These are phyloP conservation scores for Dryoscopus gambensis DNA, from an alignment of 2,113 vertebrate genomes.

Conservation along the genomic window DNA sequence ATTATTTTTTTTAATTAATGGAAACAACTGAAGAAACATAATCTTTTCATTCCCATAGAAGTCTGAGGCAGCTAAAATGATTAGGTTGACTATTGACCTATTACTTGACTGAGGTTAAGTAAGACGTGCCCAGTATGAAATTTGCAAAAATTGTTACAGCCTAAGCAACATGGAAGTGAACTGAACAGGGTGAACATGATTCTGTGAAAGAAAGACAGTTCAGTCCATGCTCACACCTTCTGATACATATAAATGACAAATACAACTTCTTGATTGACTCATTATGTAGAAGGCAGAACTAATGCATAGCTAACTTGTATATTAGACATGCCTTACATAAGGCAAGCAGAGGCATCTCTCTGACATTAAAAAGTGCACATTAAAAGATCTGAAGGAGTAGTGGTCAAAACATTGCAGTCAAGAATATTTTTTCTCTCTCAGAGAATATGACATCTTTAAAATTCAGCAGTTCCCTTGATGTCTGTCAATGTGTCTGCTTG, in stretches of 20 bases:
- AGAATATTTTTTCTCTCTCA: not conserved
- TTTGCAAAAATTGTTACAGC: not conserved
- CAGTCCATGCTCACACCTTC: not conserved
- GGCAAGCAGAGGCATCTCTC: not conserved
- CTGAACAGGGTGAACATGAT: not conserved
- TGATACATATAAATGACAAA: not conserved
- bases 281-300: constrained; percentile 15
- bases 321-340: not conserved
- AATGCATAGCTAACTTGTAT: not conserved
- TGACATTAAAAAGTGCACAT: not conserved
- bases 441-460: not conserved
- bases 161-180: not conserved
- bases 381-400: not conserved
- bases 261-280: not conserved
- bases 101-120: not conserved
- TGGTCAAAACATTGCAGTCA: not conserved
- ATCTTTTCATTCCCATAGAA: not conserved
- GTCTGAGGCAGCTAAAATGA: not conserved
- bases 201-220: not conserved
- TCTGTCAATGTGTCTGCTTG: constrained; percentile 23
- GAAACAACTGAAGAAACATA: not conserved
- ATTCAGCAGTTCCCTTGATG: constrained; percentile 16
- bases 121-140: not conserved
- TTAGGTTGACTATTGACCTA: not conserved
- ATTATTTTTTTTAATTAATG: not conserved